These are phyloP conservation scores for Crocallis elinguaria DNA, from an alignment of 2,888 invertebrate species.

Conservation along the genomic window DNA sequence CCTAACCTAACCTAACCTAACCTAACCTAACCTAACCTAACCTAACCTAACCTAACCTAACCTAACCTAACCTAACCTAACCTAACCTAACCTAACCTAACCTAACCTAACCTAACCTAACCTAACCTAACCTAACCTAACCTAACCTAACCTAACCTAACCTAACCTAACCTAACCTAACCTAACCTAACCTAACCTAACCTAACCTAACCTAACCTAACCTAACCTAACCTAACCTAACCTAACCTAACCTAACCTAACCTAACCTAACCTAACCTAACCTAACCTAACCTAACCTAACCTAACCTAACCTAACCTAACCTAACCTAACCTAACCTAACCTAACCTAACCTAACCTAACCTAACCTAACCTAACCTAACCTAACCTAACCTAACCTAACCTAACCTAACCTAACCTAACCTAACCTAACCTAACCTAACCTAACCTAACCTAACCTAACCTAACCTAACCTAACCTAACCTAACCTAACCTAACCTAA, in stretches of 20 bases:
- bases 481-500: constrained; percentile 4
- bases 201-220: constrained; percentile 14
- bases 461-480: constrained; percentile 1
- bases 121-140: constrained; percentile 15
- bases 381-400: constrained; percentile 22
- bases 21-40: constrained; percentile 12
- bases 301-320: constrained; percentile 19
- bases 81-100: constrained; percentile 22
- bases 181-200: background rate
- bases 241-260: constrained; percentile 20
- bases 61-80: constrained; percentile 19
- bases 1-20: constrained; percentile 11
- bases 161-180: constrained; percentile 15
- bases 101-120: constrained; percentile 12
- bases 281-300: constrained; percentile 18
- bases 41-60: constrained; percentile 12
- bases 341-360: constrained; percentile 17
- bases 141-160: constrained; percentile 16
- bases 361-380: constrained; percentile 9
- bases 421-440: constrained; percentile 14
- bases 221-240: constrained; percentile 18
- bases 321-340: constrained; percentile 20
- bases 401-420: constrained; percentile 22
- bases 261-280: constrained; percentile 20
- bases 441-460: background rate